Base-by-base conservation (phyloP, 2,113 vertebrate genomes). In the Serilophus lunatus region DNA sequence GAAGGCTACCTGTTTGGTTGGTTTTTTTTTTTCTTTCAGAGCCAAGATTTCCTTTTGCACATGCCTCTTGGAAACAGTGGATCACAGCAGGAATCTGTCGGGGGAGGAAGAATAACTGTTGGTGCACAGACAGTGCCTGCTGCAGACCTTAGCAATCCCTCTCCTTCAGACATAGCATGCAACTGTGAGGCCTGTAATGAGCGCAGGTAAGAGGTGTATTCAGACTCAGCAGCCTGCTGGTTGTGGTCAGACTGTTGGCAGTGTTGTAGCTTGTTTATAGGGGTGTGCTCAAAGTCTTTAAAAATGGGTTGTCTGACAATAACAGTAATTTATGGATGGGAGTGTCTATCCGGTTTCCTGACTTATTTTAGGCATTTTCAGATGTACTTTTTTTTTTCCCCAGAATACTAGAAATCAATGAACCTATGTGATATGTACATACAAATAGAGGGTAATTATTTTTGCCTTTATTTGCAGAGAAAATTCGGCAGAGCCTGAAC, bases 1-100 rank as follows among this genome's bases (percentile, higher is more conserved):
- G 26, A 61, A 72, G 60, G 38, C 40, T 77, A 50, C 45, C 60
- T 93, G 7, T 87, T 77, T 49, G 35, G 8, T 3, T 83, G 65
- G 40, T 76, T 60, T 88, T 66, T 45, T 79, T 74, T 60, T 88
- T 66, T 45, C 81, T 74, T 68, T 44, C 95, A 99, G 99, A 98
- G 97, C 96, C 99, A 99, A 97, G 99, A 99, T 97, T 99, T 99
- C 88, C 98, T 99, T 95, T 98, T 99, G 96, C 99, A 99, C 96
- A 98, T 99, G 97, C 98, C 99, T 28, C 96, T 99, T 95, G 98
- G 98, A 86, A 99, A 98, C 91, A 98, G 98, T 69, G 98, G 97
- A 91, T 96, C 99, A 28, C 98, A 97, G 88, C 98, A 98, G 60
- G 99, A 99, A 76, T 96, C 98, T 18, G 96, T 98, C 38, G 92